A percentile compares a stretch with the other conserved stretches of the same genome.
phyloP scores from a whole-genome alignment of 2,797 vertebrate species.

The Buceros bicornis region DNA sequence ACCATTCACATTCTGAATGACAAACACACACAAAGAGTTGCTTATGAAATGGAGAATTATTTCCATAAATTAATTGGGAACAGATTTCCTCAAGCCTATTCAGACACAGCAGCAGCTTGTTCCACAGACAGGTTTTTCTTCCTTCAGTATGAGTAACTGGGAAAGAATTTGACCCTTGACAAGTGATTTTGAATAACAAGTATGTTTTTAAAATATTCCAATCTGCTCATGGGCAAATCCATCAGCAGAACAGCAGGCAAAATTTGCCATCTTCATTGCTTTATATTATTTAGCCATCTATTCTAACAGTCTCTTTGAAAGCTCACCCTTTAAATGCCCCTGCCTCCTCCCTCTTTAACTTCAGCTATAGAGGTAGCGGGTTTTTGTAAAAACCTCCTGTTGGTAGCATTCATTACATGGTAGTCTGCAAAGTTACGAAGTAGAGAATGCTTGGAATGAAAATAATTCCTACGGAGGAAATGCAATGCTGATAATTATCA shows the following conservation, averaged over 20 bases:
- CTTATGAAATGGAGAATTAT: constrained; percentile 51
- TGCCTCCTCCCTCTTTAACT: background rate
- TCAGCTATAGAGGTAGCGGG: background rate
- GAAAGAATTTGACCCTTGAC: constrained; percentile 57
- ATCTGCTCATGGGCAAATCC: constrained; percentile 49
- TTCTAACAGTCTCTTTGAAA: background rate
- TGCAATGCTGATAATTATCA: constrained; percentile 43
- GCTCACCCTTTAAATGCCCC: background rate
- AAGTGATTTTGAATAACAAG: constrained; percentile 50
- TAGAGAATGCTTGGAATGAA: constrained; percentile 37
- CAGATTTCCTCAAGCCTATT: constrained; percentile 20
- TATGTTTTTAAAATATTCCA: constrained; percentile 56
- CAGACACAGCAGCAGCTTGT: constrained; percentile 48
- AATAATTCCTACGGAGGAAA: constrained; percentile 59
- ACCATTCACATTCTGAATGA: constrained; percentile 37
- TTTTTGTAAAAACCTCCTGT: constrained; percentile 47
- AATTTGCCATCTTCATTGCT: constrained; percentile 33
- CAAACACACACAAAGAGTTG: constrained; percentile 22
- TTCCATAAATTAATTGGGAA: constrained; percentile 66
- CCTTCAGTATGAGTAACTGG: constrained; percentile 35
- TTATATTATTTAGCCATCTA: constrained; percentile 42
- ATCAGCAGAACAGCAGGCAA: constrained; percentile 59
- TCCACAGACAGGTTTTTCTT: constrained; percentile 25
- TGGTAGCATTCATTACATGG: constrained; percentile 43
- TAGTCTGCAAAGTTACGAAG: constrained; percentile 33